Evolutionary conservation across 2,113 vertebrate genomes (phyloP), one percentile per base, ranked within the genome.

Genomic region (Forbesichthys papilliferus): DNA sequence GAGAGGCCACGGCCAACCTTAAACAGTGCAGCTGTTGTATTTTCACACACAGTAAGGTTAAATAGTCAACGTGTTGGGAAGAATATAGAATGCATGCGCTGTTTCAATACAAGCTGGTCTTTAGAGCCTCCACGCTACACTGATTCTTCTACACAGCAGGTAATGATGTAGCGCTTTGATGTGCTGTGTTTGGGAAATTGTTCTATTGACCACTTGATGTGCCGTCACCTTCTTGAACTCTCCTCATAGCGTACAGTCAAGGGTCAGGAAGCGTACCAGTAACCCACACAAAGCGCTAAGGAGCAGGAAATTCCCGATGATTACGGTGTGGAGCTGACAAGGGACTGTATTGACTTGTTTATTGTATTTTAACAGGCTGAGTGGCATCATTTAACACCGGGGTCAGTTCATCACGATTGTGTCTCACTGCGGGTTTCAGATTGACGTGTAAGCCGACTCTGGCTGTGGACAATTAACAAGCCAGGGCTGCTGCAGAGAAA

Each of bases 361-460:
- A 89, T 89, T 49, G 76, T 74, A 87, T 88, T 88, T 86, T 84
- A 61, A 86, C 83, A 80, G 76, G 79, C 86, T 88, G 85, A 89
- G 60, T 87, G 88, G 75, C 83, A 86, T 70, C 85, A 82, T 86
- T 91, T 90, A 87, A 88, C 85, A 77, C 78, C 2, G 1, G 64
- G 86, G 86, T 91, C 85, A 88, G 78, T 84, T 81, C 84, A 75
- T 87, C 76, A 83, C 76, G 84, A 90, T 88, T 84, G 83, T 86
- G 86, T 90, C 86, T 85, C 54, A 81, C 71, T 78, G 77, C 83
- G 85, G 83, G 77, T 81, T 79, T 74, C 88, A 74, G 64, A 48
- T 73, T 80, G 83, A 87, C 78, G 78, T 83, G 60, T 74, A 59
- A 71, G 73, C n/a, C 9, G 71, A 46, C 62, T 48, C 71, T 61